Percentiles rank a stretch among this genome's conserved stretches.
Evolutionary conservation across 2,113 vertebrate genomes (phyloP).

Genomic region (Bujurquina vittata): DNA sequence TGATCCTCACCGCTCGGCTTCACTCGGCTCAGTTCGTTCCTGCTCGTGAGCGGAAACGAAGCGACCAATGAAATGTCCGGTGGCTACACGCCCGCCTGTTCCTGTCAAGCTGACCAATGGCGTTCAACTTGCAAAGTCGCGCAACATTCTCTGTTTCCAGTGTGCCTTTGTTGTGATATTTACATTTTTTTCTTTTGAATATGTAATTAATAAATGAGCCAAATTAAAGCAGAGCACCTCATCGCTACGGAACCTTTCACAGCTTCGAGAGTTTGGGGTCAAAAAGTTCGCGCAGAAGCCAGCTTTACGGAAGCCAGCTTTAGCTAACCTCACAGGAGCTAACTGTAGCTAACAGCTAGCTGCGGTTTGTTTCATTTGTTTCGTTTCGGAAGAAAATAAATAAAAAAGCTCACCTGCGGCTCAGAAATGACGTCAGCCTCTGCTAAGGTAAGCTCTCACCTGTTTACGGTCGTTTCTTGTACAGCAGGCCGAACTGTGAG

Average conservation of each 20-base stretch:
- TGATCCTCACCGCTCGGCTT: constrained; percentile 50
- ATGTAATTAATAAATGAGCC: not conserved
- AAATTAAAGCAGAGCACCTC: fast-evolving
- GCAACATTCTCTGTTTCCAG: constrained; percentile 32
- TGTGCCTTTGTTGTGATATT: constrained; percentile 50
- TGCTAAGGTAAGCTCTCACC: constrained; percentile 73
- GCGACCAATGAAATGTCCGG: constrained; percentile 26
- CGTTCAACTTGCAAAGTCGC: constrained; percentile 11
- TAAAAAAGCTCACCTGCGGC: not conserved
- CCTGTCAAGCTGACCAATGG: constrained; percentile 52
- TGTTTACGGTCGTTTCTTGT: fast-evolving
- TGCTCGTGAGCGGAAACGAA: not conserved
- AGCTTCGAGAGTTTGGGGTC: not conserved
- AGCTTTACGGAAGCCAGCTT: constrained; percentile 17
- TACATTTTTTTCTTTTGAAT: not conserved
- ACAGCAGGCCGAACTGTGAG: too few species aligned
- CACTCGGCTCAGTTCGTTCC: constrained; percentile 3
- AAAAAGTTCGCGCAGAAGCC: not conserved
- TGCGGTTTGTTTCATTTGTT: constrained; percentile 8
- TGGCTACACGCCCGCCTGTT: constrained; percentile 30
- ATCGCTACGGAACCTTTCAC: too few species aligned
- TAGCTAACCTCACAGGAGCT: constrained; percentile 31
- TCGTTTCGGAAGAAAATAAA: not conserved
- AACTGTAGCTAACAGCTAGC: constrained; percentile 55
- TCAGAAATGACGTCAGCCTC: constrained; percentile 81